phyloP scores from a whole-genome alignment of 2,113 vertebrate species.

The Capricornis sumatraensis region DNA sequence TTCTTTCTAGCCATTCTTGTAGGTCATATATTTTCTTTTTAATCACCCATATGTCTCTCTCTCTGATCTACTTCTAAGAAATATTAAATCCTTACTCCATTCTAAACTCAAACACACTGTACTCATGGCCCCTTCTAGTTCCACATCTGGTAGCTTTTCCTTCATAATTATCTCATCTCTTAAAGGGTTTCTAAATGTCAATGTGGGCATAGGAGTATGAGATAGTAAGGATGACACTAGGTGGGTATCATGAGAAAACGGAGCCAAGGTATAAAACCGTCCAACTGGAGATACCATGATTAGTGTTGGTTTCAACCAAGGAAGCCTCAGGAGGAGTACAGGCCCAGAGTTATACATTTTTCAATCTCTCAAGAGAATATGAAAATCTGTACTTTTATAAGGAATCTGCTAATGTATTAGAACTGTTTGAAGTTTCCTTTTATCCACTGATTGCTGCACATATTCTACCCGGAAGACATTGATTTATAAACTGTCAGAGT shows the following conservation, averaged over 20 bases:
- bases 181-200: not conserved
- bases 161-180: not conserved
- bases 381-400: not conserved
- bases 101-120: not conserved
- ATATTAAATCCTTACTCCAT: not conserved
- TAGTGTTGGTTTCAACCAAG: not conserved
- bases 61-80: not conserved
- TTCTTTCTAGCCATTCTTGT: not conserved
- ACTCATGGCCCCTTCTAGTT: not conserved
- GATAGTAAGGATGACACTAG: not conserved
- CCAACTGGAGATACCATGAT: not conserved
- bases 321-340: not conserved
- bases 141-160: not conserved
- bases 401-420: not conserved
- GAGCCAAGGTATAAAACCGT: not conserved
- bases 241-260: not conserved
- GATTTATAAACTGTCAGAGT: not conserved
- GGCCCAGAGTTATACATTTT: not conserved
- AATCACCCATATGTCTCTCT: not conserved
- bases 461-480: not conserved
- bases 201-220: not conserved
- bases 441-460: not conserved
- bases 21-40: not conserved
- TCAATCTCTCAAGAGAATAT: not conserved
- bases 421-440: not conserved